Evolutionary conservation across 2,888 invertebrate species (phyloP), one percentile per base, ranked within the genome.

Genomic region (Diloba caeruleocephala): DNA sequence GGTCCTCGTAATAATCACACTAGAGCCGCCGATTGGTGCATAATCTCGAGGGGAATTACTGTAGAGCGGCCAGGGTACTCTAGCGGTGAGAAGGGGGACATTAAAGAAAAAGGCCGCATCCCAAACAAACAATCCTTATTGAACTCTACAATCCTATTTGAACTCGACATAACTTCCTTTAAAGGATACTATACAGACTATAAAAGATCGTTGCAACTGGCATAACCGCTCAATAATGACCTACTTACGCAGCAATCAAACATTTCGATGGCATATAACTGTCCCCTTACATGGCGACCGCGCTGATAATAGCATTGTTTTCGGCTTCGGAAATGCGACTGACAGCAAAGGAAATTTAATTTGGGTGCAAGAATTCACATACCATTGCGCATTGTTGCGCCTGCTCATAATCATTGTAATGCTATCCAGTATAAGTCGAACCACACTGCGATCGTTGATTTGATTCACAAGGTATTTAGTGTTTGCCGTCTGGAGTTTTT

Each of bases 251-350:
- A 28, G 12, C 42, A 17, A 37, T 42, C 33, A 17, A 51, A 33
- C 50, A 28, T 23, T 37, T 42, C 28, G 36, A 60, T 43, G 28
- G 51, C 51, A 33, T 46, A 23, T 51, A 42, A 51, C 28, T 34
- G 10, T n/a, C 26, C 28, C 44, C 8, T 14, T 43, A 56, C 21
- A 54, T 17, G 26, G 28, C 42, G 12, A 15, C 21, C 33, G 19
- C 31, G 8, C 7, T 8, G 14, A 42, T 61, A 57, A 57, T 46
- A 51, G 49, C 28, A 17, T 39, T 66, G 57, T 54, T 66, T 71
- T 71, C 19, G 43, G 41, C 9, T 44, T 49, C 43, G 48, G 31
- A 65, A 61, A 66, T 52, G 45, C 49, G 25, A 50, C 23, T 37
- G 14, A 14, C 0, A 17, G 42, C 21, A 42, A 36, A 51, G 46